Conservation (phyloP, 2,888 invertebrate species). For the Noctua janthe region DNA sequence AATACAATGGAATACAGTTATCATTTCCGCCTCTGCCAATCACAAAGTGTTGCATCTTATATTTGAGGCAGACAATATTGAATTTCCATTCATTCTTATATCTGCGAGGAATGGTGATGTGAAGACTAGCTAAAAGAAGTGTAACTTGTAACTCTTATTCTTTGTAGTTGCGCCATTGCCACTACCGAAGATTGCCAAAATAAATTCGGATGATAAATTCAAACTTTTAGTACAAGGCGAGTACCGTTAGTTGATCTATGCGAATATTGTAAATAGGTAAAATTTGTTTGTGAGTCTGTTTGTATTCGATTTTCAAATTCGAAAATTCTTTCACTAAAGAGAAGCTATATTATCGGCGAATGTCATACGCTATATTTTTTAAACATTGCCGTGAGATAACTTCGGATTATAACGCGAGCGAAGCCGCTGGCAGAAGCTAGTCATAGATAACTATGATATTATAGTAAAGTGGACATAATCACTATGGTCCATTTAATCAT, state of each 20-base stretch:
- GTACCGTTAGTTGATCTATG: too few species aligned
- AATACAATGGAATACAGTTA: constrained; percentile 2
- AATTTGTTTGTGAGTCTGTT: too few species aligned
- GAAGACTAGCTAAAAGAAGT: neutral
- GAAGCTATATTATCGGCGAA: too few species aligned
- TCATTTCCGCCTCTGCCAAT: neutral
- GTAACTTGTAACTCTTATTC: neutral
- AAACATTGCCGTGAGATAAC: too few species aligned
- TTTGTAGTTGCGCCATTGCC: neutral
- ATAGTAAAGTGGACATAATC: neutral
- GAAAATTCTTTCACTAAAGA: too few species aligned
- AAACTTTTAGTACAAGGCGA: neutral
- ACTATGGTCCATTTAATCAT: neutral
- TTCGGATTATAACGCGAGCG: too few species aligned
- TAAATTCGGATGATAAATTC: neutral
- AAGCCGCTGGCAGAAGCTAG: too few species aligned
- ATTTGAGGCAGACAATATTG: neutral
- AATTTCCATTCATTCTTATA: constrained; percentile 5
- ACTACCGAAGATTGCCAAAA: neutral
- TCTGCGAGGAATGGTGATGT: neutral
- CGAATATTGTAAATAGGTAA: too few species aligned
- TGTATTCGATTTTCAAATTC: too few species aligned
- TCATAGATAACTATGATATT: neutral
- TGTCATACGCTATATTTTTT: too few species aligned
- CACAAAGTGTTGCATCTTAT: neutral